Conservation (phyloP, 2,888 invertebrate genomes). For the Heliconius cydno region DNA sequence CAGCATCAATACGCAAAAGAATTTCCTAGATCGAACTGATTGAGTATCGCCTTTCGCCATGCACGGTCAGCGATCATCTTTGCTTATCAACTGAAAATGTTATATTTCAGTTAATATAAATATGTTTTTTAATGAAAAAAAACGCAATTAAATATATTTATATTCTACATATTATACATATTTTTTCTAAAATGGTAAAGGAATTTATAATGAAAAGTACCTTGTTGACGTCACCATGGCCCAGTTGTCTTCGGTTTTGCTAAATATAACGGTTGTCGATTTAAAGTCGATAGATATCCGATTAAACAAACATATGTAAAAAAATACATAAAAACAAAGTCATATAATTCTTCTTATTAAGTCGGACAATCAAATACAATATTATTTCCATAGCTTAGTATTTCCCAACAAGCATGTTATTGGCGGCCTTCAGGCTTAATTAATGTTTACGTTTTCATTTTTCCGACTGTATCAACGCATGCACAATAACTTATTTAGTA, state of each 20-base stretch:
- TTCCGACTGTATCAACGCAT: constrained; percentile 7
- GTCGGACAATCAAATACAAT: neutral
- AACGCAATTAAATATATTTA: no score
- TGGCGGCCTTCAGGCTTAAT: constrained; percentile 15
- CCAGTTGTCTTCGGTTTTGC: no score
- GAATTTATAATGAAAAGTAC: no score
- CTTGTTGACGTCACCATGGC: no score
- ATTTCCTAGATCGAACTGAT: constrained; percentile 41
- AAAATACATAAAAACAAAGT: neutral
- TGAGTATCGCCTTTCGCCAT: constrained; percentile 43
- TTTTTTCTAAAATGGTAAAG: no score
- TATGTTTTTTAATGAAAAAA: no score
- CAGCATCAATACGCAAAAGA: constrained; percentile 43
- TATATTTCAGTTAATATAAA: no score
- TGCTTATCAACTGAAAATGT: neutral
- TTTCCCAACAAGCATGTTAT: constrained; percentile 13
- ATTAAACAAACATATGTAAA: neutral
- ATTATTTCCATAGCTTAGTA: neutral
- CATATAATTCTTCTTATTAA: neutral
- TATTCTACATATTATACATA: no score
- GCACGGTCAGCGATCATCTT: constrained; percentile 34
- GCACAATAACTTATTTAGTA: constrained; percentile 12
- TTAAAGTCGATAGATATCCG: neutral
- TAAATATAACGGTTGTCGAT: neutral
- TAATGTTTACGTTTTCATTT: constrained; percentile 16